Base-by-base conservation (phyloP, 53 echinoderm and acorn worm genomes). In the Arbacia lixula region DNA sequence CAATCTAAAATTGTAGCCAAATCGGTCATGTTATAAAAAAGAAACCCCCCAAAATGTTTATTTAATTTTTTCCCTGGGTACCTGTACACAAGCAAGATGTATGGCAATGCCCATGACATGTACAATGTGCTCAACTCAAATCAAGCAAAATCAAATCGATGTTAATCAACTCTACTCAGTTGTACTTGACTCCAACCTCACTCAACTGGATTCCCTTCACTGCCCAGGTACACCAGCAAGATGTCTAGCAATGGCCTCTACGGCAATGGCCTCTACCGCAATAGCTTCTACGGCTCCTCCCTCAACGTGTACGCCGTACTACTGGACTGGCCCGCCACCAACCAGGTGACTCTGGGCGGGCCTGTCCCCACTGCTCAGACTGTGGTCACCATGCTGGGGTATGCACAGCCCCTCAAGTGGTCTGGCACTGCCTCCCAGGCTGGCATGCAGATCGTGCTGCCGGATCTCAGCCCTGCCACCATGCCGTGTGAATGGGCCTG, bases 251-350 rank as follows among this genome's bases (percentile, higher is more conserved):
- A 31, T 5, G 33, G 5, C 12, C 58, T 57, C n/a, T n/a, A n/a
- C n/a, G n/a, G n/a, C n/a, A n/a, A n/a, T n/a, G n/a, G n/a, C n/a
- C n/a, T n/a, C n/a, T n/a, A n/a, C n/a, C n/a, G n/a, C n/a, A n/a
- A n/a, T n/a, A n/a, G n/a, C n/a, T n/a, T n/a, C n/a, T n/a, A n/a
- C n/a, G n/a, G 49, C n/a, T n/a, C n/a, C n/a, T n/a, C 53, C 6
- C 50, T 53, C 1, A 61, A 14, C 27, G 88, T 92, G 12, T 97
- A 94, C 53, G 97, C 97, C 40, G 90, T 94, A 29, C 80, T 92
- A 27, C 61, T 97, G 80, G 89, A 91, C 66, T 97, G 97, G 97
- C 97, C 97, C 1, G 46, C 85, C 28, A 58, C 74, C 76, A 86
- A 90, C 62, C 38, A 76, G 33, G 51, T 97, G 36, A 22, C 60